These are phyloP conservation scores for Spilogale gracilis DNA, from an alignment of 2,113 vertebrate species.

Conservation along the genomic window DNA sequence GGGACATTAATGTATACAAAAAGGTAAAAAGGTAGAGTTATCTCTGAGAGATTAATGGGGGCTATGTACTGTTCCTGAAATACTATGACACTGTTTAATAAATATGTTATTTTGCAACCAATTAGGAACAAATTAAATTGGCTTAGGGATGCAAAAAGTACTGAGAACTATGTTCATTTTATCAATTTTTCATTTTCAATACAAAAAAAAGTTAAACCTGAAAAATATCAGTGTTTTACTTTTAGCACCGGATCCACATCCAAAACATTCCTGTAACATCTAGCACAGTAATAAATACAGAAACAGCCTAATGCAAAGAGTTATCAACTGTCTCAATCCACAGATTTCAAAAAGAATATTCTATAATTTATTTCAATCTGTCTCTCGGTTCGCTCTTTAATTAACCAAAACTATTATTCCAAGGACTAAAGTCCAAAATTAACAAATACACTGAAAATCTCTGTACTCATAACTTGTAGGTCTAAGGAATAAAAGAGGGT, in stretches of 20 bases:
- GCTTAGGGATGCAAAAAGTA: neutral
- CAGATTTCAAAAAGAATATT: slow-evolving; percentile 38
- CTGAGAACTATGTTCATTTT: neutral
- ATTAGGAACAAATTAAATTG: neutral
- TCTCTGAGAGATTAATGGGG: neutral
- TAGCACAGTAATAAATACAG: neutral
- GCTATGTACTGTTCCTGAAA: neutral
- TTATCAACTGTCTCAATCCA: neutral
- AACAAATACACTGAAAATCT: neutral
- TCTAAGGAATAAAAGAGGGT: neutral
- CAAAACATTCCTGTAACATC: neutral
- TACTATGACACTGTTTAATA: neutral
- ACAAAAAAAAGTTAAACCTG: neutral
- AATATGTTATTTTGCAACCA: neutral
- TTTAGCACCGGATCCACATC: neutral
- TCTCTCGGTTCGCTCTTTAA: slow-evolving; percentile 17
- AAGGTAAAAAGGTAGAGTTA: neutral
- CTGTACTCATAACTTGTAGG: neutral
- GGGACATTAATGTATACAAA: neutral
- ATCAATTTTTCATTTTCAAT: neutral
- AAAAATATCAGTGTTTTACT: neutral
- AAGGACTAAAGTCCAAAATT: neutral
- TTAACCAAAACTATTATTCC: neutral
- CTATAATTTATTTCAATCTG: neutral
- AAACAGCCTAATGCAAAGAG: neutral